A percentile compares a stretch with the other conserved stretches of the same genome.
These are phyloP conservation scores for Syrista parreyssii DNA, from an alignment of 2,888 invertebrate species.

Conservation along the genomic window DNA sequence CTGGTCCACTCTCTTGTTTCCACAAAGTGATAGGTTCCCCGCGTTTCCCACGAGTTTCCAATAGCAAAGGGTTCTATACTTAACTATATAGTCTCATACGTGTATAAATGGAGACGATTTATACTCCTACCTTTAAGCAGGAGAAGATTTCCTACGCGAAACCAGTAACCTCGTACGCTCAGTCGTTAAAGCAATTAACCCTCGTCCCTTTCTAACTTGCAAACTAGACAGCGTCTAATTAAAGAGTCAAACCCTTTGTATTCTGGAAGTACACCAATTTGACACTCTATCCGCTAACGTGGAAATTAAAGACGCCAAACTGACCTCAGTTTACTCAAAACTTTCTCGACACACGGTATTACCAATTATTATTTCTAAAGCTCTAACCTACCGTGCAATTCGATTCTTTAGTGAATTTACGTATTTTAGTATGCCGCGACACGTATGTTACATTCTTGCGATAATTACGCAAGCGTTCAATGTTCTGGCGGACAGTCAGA, in stretches of 20 bases:
- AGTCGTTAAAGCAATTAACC: neutral
- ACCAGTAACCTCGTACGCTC: neutral
- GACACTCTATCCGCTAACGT: no score
- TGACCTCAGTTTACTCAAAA: neutral
- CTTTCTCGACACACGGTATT: neutral
- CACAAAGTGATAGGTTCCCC: neutral
- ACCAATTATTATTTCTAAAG: neutral
- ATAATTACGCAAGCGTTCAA: neutral
- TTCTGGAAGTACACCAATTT: neutral
- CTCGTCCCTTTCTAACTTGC: neutral
- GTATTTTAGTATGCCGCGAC: neutral
- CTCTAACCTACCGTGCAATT: neutral
- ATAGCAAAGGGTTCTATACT: neutral
- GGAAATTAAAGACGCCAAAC: neutral
- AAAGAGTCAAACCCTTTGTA: neutral
- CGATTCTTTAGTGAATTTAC: neutral
- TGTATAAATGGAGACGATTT: neutral
- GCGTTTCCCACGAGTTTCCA: neutral
- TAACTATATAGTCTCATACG: neutral
- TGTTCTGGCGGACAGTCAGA: neutral
- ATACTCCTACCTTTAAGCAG: neutral
- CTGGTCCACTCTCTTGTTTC: neutral
- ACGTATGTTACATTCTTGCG: neutral
- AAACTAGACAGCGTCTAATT: neutral
- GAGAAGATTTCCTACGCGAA: neutral